Evolutionary conservation across 1,140 invertebrate species (phyloP).

Genomic region (Laodelphax striatellus): DNA sequence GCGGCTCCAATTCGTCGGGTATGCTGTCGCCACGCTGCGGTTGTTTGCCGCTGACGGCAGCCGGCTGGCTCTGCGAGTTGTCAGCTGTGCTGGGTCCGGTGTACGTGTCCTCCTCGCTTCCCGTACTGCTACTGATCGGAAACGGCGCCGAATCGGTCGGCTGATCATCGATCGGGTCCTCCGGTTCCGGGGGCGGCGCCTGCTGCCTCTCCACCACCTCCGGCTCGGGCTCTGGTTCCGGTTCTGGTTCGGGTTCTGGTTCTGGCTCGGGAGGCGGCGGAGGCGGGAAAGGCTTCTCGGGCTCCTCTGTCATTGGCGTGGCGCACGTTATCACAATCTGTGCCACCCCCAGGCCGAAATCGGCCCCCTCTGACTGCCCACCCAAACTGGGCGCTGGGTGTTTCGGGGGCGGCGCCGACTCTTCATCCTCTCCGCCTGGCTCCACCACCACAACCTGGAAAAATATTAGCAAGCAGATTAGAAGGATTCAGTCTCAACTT

Average conservation of each 20-base stretch:
- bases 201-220: neutral
- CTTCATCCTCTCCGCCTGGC: slow-evolving; percentile 7
- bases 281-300: slow-evolving; percentile 50
- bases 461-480: neutral
- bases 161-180: slow-evolving; percentile 13
- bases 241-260: slow-evolving; percentile 13
- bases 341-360: slow-evolving; percentile 54
- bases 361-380: neutral
- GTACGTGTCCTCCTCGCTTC: slow-evolving; percentile 43
- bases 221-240: slow-evolving; percentile 11
- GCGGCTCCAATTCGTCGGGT: slow-evolving; percentile 72
- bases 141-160: slow-evolving; percentile 38
- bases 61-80: slow-evolving; percentile 38
- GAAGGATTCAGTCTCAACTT: too few relatives aligned
- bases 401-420: neutral
- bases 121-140: slow-evolving; percentile 44
- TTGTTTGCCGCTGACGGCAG: slow-evolving; percentile 9
- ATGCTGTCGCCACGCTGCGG: slow-evolving; percentile 38
- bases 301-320: slow-evolving; percentile 72
- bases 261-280: slow-evolving; percentile 24
- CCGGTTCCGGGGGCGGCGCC: neutral
- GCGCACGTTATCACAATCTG: slow-evolving; percentile 81
- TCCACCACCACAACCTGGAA: slow-evolving; percentile 7
- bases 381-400: neutral
- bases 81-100: slow-evolving; percentile 47